Evolutionary conservation across 2,888 invertebrate species (phyloP), one percentile per base, ranked within the genome.

Genomic region (Parnassius smintheus): DNA sequence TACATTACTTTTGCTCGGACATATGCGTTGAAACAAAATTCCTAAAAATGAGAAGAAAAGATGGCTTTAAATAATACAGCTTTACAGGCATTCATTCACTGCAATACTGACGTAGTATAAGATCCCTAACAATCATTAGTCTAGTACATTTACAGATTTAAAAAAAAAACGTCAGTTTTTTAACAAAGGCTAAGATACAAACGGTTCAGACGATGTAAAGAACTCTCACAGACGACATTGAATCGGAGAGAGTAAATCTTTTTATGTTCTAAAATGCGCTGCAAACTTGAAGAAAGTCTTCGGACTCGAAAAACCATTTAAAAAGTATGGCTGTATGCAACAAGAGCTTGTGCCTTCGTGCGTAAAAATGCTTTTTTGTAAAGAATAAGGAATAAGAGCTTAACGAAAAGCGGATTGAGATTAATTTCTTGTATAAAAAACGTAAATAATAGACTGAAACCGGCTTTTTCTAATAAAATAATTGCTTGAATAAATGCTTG

Each of bases 271-370:
- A 62, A 61, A 62, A 52, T 35, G 49, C 46, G 52, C 46, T 53
- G 62, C n/a, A 57, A 62, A 57, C 57, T 57, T 9, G 52, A 62
- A 57, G 62, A 42, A 62, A 62, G 57, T 53, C 52, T 56, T 52
- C 62, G 48, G 53, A 57, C 57, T 57, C 49, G 57, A 52, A 53
- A 62, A 62, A 62, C 53, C 62, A 53, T 62, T 62, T 62, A 62
- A 56, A 35, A 57, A 57, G 62, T 46, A 53, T 25, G 50, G 18
- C 52, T 53, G 56, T 13, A 53, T 48, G 51, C 46, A 45, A 42
- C 41, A 53, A 48, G 49, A 62, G 57, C 62, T 62, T 62, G 42
- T 8, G 56, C 56, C 53, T 41, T 62, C 48, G 52, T 62, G 44
- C 57, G 42, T 42, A 62, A 57, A 62, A 44, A 56, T 56, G 56